phyloP scores from a whole-genome alignment of 1,140 invertebrate species.

The Charaxes varanes region DNA sequence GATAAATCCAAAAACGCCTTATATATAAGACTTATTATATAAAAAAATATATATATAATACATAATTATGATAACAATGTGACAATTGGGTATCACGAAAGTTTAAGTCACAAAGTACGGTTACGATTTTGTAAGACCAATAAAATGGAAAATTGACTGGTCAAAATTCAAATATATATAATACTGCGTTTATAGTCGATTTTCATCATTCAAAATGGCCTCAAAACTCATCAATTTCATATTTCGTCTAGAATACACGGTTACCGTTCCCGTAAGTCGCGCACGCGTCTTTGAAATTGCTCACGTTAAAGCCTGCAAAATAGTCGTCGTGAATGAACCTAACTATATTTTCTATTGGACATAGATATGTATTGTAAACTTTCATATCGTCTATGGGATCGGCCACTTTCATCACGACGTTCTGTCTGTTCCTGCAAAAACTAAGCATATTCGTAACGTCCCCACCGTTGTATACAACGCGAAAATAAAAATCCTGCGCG shows the following conservation, averaged over 20 bases:
- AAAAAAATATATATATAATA: no score
- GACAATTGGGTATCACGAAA: no score
- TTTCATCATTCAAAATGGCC: neutral
- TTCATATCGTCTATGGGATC: slow-evolving; percentile 44
- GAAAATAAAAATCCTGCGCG: slow-evolving; percentile 84
- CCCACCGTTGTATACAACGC: slow-evolving; percentile 89
- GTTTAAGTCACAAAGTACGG: no score
- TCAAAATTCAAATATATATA: no score
- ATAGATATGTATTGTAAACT: slow-evolving; percentile 76
- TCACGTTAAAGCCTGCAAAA: slow-evolving; percentile 85
- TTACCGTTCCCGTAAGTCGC: slow-evolving; percentile 53
- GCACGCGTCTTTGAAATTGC: slow-evolving; percentile 91
- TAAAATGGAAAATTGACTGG: no score
- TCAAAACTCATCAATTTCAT: neutral
- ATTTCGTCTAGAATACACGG: slow-evolving; percentile 23
- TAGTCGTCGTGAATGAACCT: slow-evolving; percentile 90
- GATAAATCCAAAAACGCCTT: no score
- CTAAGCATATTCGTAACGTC: slow-evolving; percentile 88
- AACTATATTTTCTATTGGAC: slow-evolving; percentile 89
- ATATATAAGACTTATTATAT: no score
- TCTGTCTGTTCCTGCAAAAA: slow-evolving; percentile 82
- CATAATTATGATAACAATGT: no score
- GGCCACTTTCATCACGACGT: slow-evolving; percentile 47
- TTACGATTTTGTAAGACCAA: no score
- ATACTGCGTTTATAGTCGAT: neutral